Conservation (phyloP, 2,113 vertebrate genomes). For the Axis porcinus region DNA sequence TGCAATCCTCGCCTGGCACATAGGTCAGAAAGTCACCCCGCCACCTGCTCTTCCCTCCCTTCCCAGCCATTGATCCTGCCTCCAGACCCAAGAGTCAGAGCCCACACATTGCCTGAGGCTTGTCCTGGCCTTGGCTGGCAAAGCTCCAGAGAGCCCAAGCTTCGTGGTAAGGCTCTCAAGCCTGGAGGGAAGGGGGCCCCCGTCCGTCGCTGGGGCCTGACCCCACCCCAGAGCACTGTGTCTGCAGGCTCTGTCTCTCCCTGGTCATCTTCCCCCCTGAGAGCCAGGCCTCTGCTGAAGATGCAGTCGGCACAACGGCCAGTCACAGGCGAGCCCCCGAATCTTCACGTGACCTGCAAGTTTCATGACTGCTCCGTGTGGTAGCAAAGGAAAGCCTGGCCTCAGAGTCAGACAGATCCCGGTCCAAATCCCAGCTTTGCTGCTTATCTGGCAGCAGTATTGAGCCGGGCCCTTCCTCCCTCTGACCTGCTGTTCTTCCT, state of each 20-base stretch:
- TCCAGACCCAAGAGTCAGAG: neutral
- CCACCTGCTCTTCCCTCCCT: neutral
- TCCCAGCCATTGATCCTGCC: neutral
- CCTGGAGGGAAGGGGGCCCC: neutral
- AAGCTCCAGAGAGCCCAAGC: rapidly evolving
- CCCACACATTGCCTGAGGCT: rapidly evolving
- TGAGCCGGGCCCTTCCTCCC: rapidly evolving
- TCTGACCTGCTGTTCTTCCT: rapidly evolving
- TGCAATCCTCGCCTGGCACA: neutral
- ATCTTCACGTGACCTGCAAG: neutral
- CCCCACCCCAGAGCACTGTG: rapidly evolving
- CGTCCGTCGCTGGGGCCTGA: rapidly evolving
- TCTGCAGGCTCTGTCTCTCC: rapidly evolving
- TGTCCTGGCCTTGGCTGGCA: neutral
- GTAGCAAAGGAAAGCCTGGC: neutral
- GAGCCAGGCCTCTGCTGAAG: neutral
- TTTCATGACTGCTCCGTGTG: rapidly evolving
- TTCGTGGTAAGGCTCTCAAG: rapidly evolving
- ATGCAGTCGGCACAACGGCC: rapidly evolving
- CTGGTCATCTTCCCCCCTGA: rapidly evolving
- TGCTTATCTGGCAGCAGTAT: rapidly evolving
- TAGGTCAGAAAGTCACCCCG: neutral
- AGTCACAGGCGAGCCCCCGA: no score
- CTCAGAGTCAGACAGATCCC: neutral
- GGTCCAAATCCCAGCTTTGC: neutral